Evolutionary conservation across 2,113 vertebrate genomes (phyloP), one percentile per base, ranked within the genome.

Genomic region (Actinemys pallida): DNA sequence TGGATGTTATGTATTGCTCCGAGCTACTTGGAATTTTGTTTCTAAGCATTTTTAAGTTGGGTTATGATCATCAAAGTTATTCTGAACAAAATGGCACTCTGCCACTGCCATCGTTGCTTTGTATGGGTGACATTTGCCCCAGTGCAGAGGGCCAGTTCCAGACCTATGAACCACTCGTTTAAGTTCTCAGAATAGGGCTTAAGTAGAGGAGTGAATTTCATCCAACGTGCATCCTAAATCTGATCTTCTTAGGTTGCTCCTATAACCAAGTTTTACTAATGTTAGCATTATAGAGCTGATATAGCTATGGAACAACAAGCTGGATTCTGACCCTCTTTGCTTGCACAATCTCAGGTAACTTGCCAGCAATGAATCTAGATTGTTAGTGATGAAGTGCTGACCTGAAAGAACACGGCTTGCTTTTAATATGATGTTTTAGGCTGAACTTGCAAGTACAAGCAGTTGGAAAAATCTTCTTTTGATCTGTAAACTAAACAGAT

Each of bases 141-240:
- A 45, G n/a, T 25, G 6, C 20, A 5, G 16, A 19, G 50, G 50
- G 3, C n/a, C 88, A 54, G 84, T 42, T 57, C 45, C 49, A 29
- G 76, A 87, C 35, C 47, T 52, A 47, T 24, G 79, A 69, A 69
- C 45, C 92, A 84, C 91, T 86, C 87, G 17, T 75, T 89, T 83
- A 29, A 5, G 59, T 76, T 95, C 42, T 49, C 0, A 1, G 59
- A 65, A 69, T 47, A 25, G 78, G 72, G 39, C 42, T 10, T 42
- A 22, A 45, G 83, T n/a, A 69, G 72, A 80, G 86, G 49, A 62
- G 54, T 0, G 2, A 75, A 82, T 1, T 0, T 57, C 90, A 35
- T 83, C 78, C 49, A 82, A 1, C 0, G 0, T 27, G 81, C 0
- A 0, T 0, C 2, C 45, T n/a, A 50, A 62, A 50, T 47, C 31